Percentiles rank a stretch among this genome's conserved stretches.
Evolutionary conservation across 2,113 vertebrate genomes (phyloP).

Genomic region (Hemiprocne comata): DNA sequence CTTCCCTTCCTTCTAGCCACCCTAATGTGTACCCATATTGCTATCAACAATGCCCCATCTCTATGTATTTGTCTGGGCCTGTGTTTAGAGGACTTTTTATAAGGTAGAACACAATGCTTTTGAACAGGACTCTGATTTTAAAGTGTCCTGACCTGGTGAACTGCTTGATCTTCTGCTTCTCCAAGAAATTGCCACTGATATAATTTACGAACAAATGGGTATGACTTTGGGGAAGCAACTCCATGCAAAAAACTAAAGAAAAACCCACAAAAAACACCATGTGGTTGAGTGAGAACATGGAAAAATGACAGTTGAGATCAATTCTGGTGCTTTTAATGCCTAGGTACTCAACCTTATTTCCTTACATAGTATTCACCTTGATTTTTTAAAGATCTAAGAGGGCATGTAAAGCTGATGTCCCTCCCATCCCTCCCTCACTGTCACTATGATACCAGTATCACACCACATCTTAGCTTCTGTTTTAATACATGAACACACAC

Average conservation of each 20-base stretch:
- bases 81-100: background rate
- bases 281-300: background rate
- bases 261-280: no score
- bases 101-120: background rate
- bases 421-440: background rate
- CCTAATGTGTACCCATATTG: background rate
- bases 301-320: background rate
- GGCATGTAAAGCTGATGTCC: background rate
- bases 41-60: background rate
- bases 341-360: background rate
- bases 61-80: background rate
- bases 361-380: background rate
- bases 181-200: background rate
- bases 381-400: background rate
- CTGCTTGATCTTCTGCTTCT: background rate
- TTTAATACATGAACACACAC: background rate
- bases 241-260: background rate
- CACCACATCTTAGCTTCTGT: background rate
- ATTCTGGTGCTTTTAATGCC: background rate
- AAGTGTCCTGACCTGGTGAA: background rate
- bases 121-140: background rate
- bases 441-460: background rate
- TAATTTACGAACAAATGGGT: background rate
- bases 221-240: background rate
- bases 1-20: background rate